Base-by-base conservation (phyloP, 2,888 invertebrate species). In the Caenorhabditis uteleia region DNA sequence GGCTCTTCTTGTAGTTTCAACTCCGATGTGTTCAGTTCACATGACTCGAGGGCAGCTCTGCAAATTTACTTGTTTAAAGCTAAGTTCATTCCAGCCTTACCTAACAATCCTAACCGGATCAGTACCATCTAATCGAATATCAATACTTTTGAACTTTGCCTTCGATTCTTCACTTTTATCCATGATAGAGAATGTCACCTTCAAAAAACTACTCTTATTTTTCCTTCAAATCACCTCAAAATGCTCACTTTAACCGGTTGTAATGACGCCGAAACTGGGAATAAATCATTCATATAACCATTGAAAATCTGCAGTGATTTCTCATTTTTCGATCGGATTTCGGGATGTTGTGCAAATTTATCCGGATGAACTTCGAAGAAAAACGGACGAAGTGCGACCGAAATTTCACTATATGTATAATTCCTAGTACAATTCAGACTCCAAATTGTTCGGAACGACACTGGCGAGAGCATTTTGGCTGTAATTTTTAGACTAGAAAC, bases 281-380 rank as follows among this genome's bases (percentile, higher is more conserved):
- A 82, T 25, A 83, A 59, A 48, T 77, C 78, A 47, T 77, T 83
- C 45, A 82, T 67, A 53, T 80, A 82, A 47, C 82, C 82, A 42
- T 82, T 82, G 66, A 82, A 83, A 34, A 79, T 78, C 68, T 82
- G 79, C 27, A 82, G 56, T 1, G 79, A 74, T 57, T 79, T 79
- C 58, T 82, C 82, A 51, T 82, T 82, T 50, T 74, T 65, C n/a
- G 65, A 62, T 38, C 76, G 57, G 23, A 73, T 83, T 45, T 76
- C 80, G 3, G 86, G 86, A 64, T 80, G 77, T 57, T 80, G 79
- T 10, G 84, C 84, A 78, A 85, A 86, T 31, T 85, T 74, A 68
- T 86, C 86, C 14, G 86, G 86, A 79, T 86, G 86, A 14, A 86
- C 86, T 44, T 81, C 80, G 59, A 85, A 85, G 69, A 84, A 84